Conservation (phyloP, 2,113 vertebrate genomes). For the Dascyllus trimaculatus region DNA sequence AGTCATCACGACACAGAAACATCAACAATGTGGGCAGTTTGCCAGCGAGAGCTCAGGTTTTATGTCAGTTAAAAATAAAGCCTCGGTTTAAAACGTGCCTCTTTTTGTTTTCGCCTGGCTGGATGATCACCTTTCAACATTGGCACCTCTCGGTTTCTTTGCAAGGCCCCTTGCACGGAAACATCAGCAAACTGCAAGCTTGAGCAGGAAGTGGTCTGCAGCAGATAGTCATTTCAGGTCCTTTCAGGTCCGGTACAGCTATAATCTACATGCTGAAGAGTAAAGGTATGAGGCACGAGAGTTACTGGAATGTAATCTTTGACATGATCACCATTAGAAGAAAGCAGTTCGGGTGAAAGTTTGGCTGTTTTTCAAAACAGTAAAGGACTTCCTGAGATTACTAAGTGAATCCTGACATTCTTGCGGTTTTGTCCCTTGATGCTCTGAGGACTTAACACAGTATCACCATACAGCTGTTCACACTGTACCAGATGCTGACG, state of each 20-base stretch:
- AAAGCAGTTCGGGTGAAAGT: neutral
- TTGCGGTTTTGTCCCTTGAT: slow-evolving; percentile 70
- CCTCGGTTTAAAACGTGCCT: neutral
- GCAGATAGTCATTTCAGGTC: neutral
- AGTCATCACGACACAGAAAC: neutral
- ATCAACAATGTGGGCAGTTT: neutral
- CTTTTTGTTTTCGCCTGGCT: neutral
- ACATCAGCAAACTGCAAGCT: neutral
- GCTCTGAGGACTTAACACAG: neutral
- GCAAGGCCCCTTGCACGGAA: neutral
- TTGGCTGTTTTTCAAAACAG: neutral
- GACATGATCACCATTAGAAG: neutral
- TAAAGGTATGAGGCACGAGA: too few relatives aligned
- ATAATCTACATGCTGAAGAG: neutral
- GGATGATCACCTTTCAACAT: neutral
- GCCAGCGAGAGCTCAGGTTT: neutral
- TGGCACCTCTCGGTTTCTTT: neutral
- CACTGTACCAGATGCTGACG: neutral
- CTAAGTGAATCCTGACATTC: neutral
- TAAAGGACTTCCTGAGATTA: neutral
- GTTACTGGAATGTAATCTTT: neutral
- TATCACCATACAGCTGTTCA: neutral
- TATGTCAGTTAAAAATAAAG: neutral
- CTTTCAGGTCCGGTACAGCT: neutral
- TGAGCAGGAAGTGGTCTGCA: slow-evolving; percentile 56